These are phyloP conservation scores for Trachemys scripta DNA, from an alignment of 2,113 vertebrate genomes.

Conservation along the genomic window DNA sequence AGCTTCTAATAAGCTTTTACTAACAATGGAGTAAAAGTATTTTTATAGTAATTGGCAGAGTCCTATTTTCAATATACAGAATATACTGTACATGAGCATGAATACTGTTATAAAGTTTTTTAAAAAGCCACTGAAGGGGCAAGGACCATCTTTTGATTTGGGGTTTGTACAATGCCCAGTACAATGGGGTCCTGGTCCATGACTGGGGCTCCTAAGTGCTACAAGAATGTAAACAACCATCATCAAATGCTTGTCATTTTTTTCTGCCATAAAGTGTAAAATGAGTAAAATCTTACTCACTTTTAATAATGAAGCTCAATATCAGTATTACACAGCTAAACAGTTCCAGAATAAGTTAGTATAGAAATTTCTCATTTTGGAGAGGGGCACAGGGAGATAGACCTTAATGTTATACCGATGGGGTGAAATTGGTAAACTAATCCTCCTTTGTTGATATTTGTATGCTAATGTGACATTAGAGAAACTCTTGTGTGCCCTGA, in stretches of 20 bases:
- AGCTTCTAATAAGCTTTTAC: background rate
- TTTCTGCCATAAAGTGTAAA: background rate
- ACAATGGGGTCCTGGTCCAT: background rate
- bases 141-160: background rate
- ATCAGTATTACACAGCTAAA: background rate
- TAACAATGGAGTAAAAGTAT: background rate
- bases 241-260: background rate
- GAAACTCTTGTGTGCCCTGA: background rate
- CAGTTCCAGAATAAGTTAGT: background rate
- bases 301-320: background rate
- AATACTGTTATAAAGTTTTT: background rate
- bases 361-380: background rate
- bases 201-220: background rate
- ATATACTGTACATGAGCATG: background rate
- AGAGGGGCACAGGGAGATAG: background rate
- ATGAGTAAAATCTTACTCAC: background rate
- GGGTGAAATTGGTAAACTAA: background rate
- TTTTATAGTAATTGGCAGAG: background rate
- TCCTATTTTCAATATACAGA: background rate
- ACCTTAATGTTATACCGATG: background rate
- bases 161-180: background rate
- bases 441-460: background rate
- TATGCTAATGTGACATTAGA: background rate
- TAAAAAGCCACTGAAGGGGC: background rate
- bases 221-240: background rate